Conservation (phyloP, 2,797 vertebrate genomes). For the Microhierax caerulescens region DNA sequence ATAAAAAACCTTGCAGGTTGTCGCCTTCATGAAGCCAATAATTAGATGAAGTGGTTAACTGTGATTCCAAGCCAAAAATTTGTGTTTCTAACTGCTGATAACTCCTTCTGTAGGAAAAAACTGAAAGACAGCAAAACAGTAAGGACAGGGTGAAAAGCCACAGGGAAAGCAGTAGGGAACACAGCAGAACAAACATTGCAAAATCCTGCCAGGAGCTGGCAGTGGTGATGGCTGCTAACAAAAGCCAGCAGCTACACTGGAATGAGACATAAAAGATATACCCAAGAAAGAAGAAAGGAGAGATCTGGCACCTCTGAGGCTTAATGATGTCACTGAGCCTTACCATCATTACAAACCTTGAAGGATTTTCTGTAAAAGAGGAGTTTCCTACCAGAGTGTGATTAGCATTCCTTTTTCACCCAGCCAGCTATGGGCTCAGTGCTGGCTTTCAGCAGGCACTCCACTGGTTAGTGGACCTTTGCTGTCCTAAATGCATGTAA, state of each 20-base stretch:
- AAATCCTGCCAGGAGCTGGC: not conserved
- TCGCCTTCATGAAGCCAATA: not conserved
- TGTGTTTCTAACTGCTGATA: not conserved
- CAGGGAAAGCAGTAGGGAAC: not conserved
- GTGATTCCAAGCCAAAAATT: not conserved
- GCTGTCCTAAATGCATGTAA: not conserved
- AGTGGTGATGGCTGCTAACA: not conserved
- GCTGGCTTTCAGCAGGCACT: not conserved
- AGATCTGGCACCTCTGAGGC: not conserved
- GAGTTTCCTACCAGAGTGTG: not conserved
- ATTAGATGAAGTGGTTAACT: not conserved
- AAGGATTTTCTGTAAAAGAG: not conserved
- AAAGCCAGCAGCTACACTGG: not conserved
- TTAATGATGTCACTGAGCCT: not conserved
- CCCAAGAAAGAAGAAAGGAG: not conserved
- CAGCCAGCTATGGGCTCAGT: not conserved
- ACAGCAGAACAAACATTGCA: not conserved
- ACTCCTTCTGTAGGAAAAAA: not conserved
- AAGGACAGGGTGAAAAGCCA: not conserved
- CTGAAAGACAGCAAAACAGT: not conserved
- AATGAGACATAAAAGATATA: not conserved
- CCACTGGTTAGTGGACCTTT: not conserved
- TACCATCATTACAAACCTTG: not conserved
- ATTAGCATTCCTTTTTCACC: not conserved
- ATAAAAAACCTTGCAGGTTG: not conserved